A percentile compares a stretch with the other conserved stretches of the same genome.
phyloP scores from a whole-genome alignment of 2,888 invertebrate genomes.

The Acleris literana region DNA sequence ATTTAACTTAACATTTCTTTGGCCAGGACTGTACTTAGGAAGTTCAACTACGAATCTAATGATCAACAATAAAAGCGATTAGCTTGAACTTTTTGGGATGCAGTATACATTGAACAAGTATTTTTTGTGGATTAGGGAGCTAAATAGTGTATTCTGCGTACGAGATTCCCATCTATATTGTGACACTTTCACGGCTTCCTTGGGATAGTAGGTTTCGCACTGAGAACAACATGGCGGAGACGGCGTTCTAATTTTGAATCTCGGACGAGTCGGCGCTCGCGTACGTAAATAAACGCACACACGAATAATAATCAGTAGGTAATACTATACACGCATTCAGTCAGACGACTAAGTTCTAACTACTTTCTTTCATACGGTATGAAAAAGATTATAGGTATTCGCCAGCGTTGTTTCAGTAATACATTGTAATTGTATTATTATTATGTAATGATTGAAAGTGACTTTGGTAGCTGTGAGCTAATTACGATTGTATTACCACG shows the following conservation, averaged over 20 bases:
- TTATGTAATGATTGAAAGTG: no score
- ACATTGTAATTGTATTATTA: no score
- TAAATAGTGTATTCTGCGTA: conserved; percentile 1
- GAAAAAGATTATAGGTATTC: background rate
- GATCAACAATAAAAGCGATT: no score
- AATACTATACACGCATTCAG: conserved; percentile 77
- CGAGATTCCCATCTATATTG: conserved; percentile 46
- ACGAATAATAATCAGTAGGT: conserved; percentile 70
- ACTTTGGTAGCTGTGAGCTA: no score
- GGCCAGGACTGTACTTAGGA: no score
- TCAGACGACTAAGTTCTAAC: conserved; percentile 39
- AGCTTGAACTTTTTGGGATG: no score
- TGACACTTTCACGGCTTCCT: conserved; percentile 66
- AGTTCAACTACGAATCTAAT: no score
- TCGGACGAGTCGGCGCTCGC: conserved; percentile 84
- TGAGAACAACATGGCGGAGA: conserved; percentile 82
- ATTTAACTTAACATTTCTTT: background rate
- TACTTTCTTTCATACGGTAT: background rate
- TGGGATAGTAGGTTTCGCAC: conserved; percentile 80
- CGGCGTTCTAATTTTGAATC: conserved; percentile 83
- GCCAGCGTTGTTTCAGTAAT: no score
- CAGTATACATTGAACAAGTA: no score
- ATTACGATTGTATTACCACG: no score
- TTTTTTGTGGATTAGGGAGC: no score
- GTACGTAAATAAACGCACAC: conserved; percentile 84